A percentile compares a stretch with the other conserved stretches of the same genome.
Evolutionary conservation across 1,140 invertebrate species (phyloP).

Genomic region (Pemphigus obesinymphae): DNA sequence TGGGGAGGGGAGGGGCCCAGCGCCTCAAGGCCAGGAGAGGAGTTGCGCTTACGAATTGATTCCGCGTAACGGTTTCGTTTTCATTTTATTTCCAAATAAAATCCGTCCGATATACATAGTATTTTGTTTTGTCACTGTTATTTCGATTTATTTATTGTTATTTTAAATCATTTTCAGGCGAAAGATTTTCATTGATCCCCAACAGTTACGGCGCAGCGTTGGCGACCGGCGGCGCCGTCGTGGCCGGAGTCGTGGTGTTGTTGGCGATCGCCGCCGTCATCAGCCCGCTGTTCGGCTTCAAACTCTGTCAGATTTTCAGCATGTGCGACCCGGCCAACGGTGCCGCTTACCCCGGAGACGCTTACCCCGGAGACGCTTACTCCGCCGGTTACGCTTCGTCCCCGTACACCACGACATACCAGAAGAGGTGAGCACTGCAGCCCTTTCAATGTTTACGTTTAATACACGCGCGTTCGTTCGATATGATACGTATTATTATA

Average conservation of each 20-base stretch:
- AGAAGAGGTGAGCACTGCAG: slow-evolving; percentile 8
- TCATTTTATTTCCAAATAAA: too few species aligned
- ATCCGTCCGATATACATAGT: not conserved
- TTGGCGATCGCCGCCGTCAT: slow-evolving; percentile 43
- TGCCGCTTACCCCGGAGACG: not conserved
- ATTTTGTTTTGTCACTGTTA: not conserved
- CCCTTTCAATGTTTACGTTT: not conserved
- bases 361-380: not conserved
- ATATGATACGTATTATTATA: too few species aligned
- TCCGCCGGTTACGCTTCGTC: slow-evolving; percentile 34
- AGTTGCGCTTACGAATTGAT: too few species aligned
- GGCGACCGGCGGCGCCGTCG: slow-evolving; percentile 43
- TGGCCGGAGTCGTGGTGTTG: slow-evolving; percentile 41
- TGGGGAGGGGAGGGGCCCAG: too few species aligned
- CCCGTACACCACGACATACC: not conserved
- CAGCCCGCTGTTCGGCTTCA: slow-evolving; percentile 44
- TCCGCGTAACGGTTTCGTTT: too few species aligned
- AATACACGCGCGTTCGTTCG: too few species aligned
- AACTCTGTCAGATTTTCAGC: slow-evolving; percentile 44
- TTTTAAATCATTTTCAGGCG: not conserved
- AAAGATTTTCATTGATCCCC: slow-evolving; percentile 7
- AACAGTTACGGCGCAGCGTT: slow-evolving; percentile 25
- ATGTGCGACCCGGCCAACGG: slow-evolving; percentile 42
- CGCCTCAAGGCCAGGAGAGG: too few species aligned
- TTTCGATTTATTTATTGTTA: too few species aligned